Evolutionary conservation across 2,113 vertebrate genomes (phyloP).

Genomic region (Amblyopsis rosae): DNA sequence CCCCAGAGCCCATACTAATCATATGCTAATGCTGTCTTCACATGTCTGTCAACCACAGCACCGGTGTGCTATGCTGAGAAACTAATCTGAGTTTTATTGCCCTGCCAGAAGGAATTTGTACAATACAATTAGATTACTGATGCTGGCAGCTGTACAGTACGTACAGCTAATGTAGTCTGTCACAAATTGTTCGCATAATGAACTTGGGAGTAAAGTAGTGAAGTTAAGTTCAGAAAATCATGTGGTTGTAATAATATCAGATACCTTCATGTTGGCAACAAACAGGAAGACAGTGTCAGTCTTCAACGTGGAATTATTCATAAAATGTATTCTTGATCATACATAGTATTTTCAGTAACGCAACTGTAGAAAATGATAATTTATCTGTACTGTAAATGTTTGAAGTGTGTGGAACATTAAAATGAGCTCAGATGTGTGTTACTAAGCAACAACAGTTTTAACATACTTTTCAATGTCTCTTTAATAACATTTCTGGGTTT

Average conservation of each 20-base stretch:
- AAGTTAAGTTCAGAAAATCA: conserved; percentile 47
- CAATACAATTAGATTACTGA: conserved; percentile 70
- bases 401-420: no score
- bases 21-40: conserved; percentile 69
- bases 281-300: background rate
- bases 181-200: conserved; percentile 76
- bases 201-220: conserved; percentile 65
- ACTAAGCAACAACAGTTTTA: no score
- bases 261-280: conserved; percentile 1
- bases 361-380: no score
- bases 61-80: conserved; percentile 62
- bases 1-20: conserved; percentile 48
- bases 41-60: conserved; percentile 67
- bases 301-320: no score
- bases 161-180: conserved; percentile 73
- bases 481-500: no score
- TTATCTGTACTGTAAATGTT: no score
- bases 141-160: conserved; percentile 72
- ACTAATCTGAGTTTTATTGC: conserved; percentile 78
- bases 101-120: conserved; percentile 77
- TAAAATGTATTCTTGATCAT: no score
- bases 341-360: no score
- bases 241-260: conserved; percentile 37
- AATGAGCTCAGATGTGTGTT: no score
- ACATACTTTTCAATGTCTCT: no score